These are phyloP conservation scores for Drosophila leontia DNA, from an alignment of 1,140 invertebrate genomes.

Conservation along the genomic window DNA sequence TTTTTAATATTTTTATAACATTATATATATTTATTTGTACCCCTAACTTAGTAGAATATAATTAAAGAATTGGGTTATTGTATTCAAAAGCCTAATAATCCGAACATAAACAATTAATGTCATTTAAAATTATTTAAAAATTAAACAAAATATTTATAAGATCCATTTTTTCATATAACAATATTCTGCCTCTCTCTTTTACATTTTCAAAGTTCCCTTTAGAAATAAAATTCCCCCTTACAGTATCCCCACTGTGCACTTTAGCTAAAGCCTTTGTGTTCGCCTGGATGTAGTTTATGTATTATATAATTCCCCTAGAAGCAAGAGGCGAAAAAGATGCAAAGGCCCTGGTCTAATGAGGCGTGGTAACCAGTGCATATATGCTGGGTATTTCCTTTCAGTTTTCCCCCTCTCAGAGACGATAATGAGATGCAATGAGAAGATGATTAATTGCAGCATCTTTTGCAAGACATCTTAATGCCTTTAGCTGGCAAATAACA, in stretches of 20 bases:
- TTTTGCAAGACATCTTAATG: constrained; percentile 32
- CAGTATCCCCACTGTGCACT: constrained; percentile 8
- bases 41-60: too few relatives aligned
- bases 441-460: constrained; percentile 50
- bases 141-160: too few relatives aligned
- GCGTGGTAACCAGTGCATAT: constrained; percentile 33
- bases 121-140: too few relatives aligned
- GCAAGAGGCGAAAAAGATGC: constrained; percentile 51
- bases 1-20: too few relatives aligned
- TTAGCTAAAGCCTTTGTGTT: constrained; percentile 5
- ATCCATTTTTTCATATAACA: too few relatives aligned
- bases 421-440: constrained; percentile 38
- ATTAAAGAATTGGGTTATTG: too few relatives aligned
- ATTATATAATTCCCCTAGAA: constrained; percentile 70
- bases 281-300: constrained; percentile 61
- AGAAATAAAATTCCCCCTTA: not conserved
- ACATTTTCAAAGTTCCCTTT: too few relatives aligned
- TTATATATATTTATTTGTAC: too few relatives aligned
- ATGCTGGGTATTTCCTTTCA: constrained; percentile 21
- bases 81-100: too few relatives aligned
- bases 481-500: constrained; percentile 27
- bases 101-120: too few relatives aligned
- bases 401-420: not conserved
- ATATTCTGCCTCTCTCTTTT: too few relatives aligned
- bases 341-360: constrained; percentile 40